phyloP scores from a whole-genome alignment of 1,140 invertebrate genomes.

The Periplaneta americana region DNA sequence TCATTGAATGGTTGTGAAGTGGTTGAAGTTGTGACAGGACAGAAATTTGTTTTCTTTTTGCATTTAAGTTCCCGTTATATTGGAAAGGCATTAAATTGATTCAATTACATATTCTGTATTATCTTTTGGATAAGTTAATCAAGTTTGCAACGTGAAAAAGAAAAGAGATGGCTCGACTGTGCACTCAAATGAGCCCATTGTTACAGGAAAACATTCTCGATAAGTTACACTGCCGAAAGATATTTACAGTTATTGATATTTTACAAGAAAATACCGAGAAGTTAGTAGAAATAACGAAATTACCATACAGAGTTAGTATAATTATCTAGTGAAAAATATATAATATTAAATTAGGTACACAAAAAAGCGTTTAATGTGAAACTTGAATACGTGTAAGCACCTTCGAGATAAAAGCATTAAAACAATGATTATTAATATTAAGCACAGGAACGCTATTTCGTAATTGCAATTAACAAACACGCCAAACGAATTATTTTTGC shows the following conservation, averaged over 20 bases:
- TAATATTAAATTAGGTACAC: background rate
- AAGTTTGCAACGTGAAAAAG: background rate
- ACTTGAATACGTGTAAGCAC: background rate
- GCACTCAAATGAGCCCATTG: constrained; percentile 6
- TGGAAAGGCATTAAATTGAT: too few relatives aligned
- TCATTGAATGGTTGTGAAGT: too few relatives aligned
- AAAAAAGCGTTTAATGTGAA: background rate
- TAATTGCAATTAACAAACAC: background rate
- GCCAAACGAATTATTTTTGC: background rate
- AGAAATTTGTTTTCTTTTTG: too few relatives aligned
- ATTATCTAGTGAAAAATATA: background rate
- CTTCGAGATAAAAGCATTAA: background rate
- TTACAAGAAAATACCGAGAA: constrained; percentile 43
- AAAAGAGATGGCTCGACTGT: constrained; percentile 16
- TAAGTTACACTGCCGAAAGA: constrained; percentile 43
- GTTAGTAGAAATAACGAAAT: constrained; percentile 34
- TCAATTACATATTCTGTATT: too few relatives aligned
- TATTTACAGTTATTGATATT: constrained; percentile 53
- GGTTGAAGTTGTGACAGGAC: too few relatives aligned
- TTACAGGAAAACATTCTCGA: constrained; percentile 42
- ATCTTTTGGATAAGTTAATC: too few relatives aligned
- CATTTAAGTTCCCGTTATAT: too few relatives aligned
- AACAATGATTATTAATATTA: background rate
- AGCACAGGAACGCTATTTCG: too few relatives aligned
- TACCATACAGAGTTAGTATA: constrained; percentile 39